Evolutionary conservation across 2,888 invertebrate genomes (phyloP), one percentile per base, ranked within the genome.

Genomic region (Blastobasis adustella): DNA sequence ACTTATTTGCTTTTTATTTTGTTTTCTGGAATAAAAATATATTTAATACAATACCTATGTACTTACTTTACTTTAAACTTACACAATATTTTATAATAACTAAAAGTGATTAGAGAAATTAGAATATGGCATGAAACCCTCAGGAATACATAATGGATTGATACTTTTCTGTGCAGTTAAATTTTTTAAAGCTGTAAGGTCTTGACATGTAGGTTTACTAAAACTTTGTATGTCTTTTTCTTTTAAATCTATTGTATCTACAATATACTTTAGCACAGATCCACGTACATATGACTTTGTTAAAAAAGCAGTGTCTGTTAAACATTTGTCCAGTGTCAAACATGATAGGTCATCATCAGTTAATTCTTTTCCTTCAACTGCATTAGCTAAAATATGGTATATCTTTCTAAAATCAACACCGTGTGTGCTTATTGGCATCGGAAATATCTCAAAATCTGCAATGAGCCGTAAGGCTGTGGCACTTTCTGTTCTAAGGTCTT

Each of bases 321-420:
- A 58, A 63, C 82, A 81, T 57, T 75, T 78, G 54, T 74, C 70
- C 5, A 86, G 52, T 1, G 81, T 50, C 4, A 70, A 56, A 44
- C 64, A 56, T 0, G 63, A 55, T 2, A 59, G 49, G 38, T 61
- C 62, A 51, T 83, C 71, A 6, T 71, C 59, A 2, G 58, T 53
- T 6, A 84, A 49, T 7, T 72, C 51, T 65, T 83, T 84, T 0
- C 87, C 88, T 58, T 83, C 82, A 61, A 87, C 65, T 4, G 85
- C 80, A 62, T 82, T 78, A 0, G 85, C 85, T 45, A 89, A 55
- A 49, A 70, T 65, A 48, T 74, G 68, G 55, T 89, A 88, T 8
- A 83, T 56, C 10, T 67, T 66, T 51, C 62, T 71, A 42, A 89
- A 81, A 59, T 88, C 76, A 51, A 84, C 61, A 42, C 70, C 65